Conservation (phyloP, 2,797 vertebrate species). For the Limnodromus scolopaceus region DNA sequence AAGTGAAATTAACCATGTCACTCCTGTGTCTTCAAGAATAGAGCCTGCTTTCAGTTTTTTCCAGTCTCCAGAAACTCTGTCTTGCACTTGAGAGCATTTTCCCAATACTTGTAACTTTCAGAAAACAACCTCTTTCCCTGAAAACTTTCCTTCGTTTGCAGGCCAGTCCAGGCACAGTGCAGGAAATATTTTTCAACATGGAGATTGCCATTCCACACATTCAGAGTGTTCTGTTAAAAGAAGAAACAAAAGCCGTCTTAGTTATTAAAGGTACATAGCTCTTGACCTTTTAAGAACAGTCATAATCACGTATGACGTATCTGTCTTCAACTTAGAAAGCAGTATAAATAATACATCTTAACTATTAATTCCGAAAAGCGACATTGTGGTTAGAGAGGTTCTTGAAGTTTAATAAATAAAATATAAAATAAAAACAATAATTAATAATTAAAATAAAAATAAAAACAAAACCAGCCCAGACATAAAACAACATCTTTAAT, state of each 20-base stretch:
- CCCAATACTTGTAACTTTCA: background rate
- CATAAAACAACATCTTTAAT: background rate
- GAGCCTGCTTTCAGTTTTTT: background rate
- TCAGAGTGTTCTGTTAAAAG: background rate
- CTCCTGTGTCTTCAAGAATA: background rate
- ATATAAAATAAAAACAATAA: too few relatives aligned
- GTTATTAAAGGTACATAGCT: background rate
- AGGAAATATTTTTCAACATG: background rate
- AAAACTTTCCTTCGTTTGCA: background rate
- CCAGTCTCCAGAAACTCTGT: background rate
- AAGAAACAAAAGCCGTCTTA: background rate
- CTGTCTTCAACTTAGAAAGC: background rate
- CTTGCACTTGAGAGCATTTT: background rate
- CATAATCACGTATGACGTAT: background rate
- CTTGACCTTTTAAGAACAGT: background rate
- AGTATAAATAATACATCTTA: background rate
- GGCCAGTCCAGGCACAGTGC: background rate
- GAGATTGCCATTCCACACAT: background rate
- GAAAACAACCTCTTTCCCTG: background rate
- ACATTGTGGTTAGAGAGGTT: background rate
- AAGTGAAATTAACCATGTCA: background rate
- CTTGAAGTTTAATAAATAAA: background rate
- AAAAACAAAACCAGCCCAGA: background rate
- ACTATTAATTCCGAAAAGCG: background rate
- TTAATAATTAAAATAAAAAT: background rate